These are phyloP conservation scores for Pyxicephalus adspersus DNA, from an alignment of 2,113 vertebrate species.

Conservation along the genomic window DNA sequence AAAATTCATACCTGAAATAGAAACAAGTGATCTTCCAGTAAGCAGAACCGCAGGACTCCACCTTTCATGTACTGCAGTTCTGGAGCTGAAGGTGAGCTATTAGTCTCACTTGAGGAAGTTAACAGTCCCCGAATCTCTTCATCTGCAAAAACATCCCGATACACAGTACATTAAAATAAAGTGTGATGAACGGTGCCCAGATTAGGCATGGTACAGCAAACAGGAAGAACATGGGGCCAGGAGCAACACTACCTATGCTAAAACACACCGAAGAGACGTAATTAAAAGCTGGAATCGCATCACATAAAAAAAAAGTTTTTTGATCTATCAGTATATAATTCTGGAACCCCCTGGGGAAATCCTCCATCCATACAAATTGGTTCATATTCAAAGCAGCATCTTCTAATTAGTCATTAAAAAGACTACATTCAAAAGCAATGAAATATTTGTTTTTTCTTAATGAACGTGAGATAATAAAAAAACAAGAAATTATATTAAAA, in stretches of 20 bases:
- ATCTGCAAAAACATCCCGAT: slow-evolving; percentile 16
- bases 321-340: slow-evolving; percentile 21
- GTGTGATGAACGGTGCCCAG: slow-evolving; percentile 14
- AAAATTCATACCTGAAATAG: slow-evolving; percentile 24
- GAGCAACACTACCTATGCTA: slow-evolving; percentile 27
- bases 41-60: slow-evolving; percentile 1
- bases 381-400: slow-evolving; percentile 27
- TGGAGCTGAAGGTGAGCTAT: slow-evolving; percentile 29
- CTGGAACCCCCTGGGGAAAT: slow-evolving; percentile 24
- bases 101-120: slow-evolving; percentile 14
- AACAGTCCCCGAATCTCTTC: slow-evolving; percentile 16
- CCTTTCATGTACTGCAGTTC: slow-evolving; percentile 19
- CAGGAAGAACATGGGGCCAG: not conserved
- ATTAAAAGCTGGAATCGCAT: slow-evolving; percentile 34
- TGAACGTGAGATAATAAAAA: not conserved
- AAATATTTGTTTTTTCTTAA: slow-evolving; percentile 52
- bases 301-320: slow-evolving; percentile 13
- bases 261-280: slow-evolving; percentile 35
- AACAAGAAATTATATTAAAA: slow-evolving; percentile 9
- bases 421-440: slow-evolving; percentile 44
- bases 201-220: not conserved
- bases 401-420: slow-evolving; percentile 48
- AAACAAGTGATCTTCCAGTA: not conserved
- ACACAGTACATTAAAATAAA: not conserved
- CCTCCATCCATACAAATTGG: slow-evolving; percentile 37